phyloP scores from a whole-genome alignment of 2,888 invertebrate genomes.

The Parnassius mnemosyne region DNA sequence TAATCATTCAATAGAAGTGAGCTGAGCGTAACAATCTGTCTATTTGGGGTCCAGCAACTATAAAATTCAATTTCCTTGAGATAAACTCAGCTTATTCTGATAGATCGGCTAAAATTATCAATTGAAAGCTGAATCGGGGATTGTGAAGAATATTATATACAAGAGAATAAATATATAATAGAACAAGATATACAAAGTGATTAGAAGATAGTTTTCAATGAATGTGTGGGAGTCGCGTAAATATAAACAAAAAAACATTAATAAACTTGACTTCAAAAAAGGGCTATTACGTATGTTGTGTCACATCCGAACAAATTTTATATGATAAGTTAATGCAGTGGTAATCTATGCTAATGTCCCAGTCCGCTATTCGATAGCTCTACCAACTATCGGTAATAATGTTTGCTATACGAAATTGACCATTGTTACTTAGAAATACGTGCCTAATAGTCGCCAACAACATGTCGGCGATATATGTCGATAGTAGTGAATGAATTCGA shows the following conservation, averaged over 20 bases:
- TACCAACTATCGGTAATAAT: background rate
- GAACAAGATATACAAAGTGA: no score
- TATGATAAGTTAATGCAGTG: slow-evolving; percentile 10
- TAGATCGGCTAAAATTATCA: background rate
- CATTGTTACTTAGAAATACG: slow-evolving; percentile 2
- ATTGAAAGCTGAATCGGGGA: no score
- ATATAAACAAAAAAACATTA: background rate
- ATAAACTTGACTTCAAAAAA: background rate
- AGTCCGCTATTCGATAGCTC: slow-evolving; percentile 31
- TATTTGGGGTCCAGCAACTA: no score
- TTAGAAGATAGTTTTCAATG: no score
- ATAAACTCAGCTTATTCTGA: no score
- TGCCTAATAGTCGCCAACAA: background rate
- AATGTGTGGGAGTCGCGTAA: background rate
- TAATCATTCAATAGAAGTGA: no score
- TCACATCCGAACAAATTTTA: slow-evolving; percentile 12
- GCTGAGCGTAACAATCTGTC: no score
- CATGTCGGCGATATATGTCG: background rate
- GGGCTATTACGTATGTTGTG: slow-evolving; percentile 2
- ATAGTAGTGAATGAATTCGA: slow-evolving; percentile 18
- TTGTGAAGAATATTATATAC: no score
- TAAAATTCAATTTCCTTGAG: no score
- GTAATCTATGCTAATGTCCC: slow-evolving; percentile 35
- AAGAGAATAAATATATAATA: no score
- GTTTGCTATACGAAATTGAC: slow-evolving; percentile 11